Evolutionary conservation across 2,888 invertebrate genomes (phyloP), one percentile per base, ranked within the genome.

Genomic region (Patella caerulea): DNA sequence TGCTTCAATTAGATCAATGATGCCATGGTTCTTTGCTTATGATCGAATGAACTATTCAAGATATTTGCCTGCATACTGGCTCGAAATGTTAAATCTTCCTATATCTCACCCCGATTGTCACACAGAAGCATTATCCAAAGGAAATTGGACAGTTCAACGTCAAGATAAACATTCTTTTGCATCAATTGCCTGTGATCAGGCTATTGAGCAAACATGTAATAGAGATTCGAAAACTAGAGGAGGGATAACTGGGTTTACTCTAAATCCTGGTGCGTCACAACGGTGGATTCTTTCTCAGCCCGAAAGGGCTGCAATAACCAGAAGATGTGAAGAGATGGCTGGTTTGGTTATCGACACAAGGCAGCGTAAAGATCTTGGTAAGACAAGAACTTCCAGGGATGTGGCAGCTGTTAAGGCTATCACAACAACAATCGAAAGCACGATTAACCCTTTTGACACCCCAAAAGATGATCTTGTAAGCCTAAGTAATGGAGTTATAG

Each of bases 11-110:
- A 15, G 76, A 14, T 19, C 7, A 4, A 78, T 84, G 80, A 80
- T 84, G 52, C 84, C 81, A 11, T 85, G 82, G 82, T 80, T 78
- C 59, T 86, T 85, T 78, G 85, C 84, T 5, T 84, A 84, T 74
- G 83, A 86, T 72, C 78, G 72, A 17, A 29, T 80, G 9, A 86
- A 85, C 73, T 84, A 86, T 73, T 82, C 85, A 19, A 54, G 83
- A 14, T 85, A 82, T 71, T 69, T 59, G 12, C 59, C 59, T 17
- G 17, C 17, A 17, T 59, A 59, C 17, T 59, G 59, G 19, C 15
- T 59, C 19, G 53, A 81, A 34, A 83, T 84, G 82, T 55, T 71
- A 15, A 65, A 73, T 19, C 78, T 84, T 3, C 55, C 73, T 15
- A 55, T 17, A 14, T 65, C 71, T n/a, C 78, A 80, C 59, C 78